These are phyloP conservation scores for Volucella inflata DNA, from an alignment of 2,888 invertebrate genomes.

Conservation along the genomic window DNA sequence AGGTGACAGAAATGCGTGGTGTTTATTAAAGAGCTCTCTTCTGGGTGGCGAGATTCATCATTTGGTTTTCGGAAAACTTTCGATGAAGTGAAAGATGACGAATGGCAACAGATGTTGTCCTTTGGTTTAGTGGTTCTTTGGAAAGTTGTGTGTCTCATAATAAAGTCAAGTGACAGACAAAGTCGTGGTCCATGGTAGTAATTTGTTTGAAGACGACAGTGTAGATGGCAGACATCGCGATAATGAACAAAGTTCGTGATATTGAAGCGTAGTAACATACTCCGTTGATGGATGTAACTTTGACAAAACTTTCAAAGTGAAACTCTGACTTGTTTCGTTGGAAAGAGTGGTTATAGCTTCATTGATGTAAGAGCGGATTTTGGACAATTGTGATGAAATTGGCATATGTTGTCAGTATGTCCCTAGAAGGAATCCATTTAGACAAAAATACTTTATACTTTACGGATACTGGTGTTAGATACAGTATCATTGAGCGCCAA, in stretches of 20 bases:
- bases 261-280: constrained; percentile 7
- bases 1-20: constrained; percentile 67
- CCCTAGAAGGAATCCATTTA: too few species aligned
- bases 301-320: not conserved
- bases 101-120: constrained; percentile 49
- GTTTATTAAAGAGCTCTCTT: constrained; percentile 68
- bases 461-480: too few species aligned
- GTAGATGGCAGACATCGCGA: not conserved
- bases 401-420: too few species aligned
- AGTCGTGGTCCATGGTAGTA: constrained; percentile 45
- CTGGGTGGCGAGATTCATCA: constrained; percentile 46
- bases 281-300: constrained; percentile 34
- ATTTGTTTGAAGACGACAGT: constrained; percentile 14
- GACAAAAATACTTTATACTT: too few species aligned
- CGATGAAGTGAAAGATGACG: constrained; percentile 56
- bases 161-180: constrained; percentile 58
- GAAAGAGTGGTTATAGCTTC: not conserved
- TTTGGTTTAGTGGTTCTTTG: not conserved
- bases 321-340: not conserved
- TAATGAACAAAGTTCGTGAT: constrained; percentile 53
- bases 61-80: constrained; percentile 35
- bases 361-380: not conserved
- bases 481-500: too few species aligned
- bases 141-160: constrained; percentile 41
- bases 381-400: too few species aligned